These are phyloP conservation scores for Bradynema listronoti DNA, from an alignment of 1,140 invertebrate species.

Conservation along the genomic window DNA sequence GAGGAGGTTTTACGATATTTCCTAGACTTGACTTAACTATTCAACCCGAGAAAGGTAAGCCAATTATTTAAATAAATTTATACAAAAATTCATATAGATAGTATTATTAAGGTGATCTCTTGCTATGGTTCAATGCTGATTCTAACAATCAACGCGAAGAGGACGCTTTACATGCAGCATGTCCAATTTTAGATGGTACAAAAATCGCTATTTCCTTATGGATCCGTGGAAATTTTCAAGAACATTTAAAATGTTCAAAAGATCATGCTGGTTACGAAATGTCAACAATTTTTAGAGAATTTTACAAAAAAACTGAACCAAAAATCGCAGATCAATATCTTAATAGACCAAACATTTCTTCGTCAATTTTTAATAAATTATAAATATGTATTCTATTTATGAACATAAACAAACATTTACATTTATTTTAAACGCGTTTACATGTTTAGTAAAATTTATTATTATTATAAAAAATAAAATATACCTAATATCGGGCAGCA, in stretches of 20 bases:
- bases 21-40: conserved; percentile 29
- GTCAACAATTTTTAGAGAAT: conserved; percentile 14
- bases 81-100: neutral
- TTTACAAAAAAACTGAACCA: neutral
- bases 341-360: conserved; percentile 16
- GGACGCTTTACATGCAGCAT: conserved; percentile 40
- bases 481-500: conserved; percentile 57
- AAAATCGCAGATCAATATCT: neutral
- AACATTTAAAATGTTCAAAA: conserved; percentile 19
- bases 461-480: conserved; percentile 8
- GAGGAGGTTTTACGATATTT: conserved; percentile 37
- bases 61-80: neutral
- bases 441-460: neutral
- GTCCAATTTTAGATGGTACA: conserved; percentile 41
- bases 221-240: conserved; percentile 43
- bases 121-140: conserved; percentile 42
- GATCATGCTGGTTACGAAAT: conserved; percentile 25
- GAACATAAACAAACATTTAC: conserved; percentile 1
- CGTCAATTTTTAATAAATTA: conserved; percentile 15
- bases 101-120: conserved; percentile 28
- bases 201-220: conserved; percentile 49
- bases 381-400: neutral
- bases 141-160: conserved; percentile 34
- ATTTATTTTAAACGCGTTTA: neutral
- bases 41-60: conserved; percentile 27